Evolutionary conservation across 1,140 invertebrate species (phyloP).

Genomic region (Papilio machaon): DNA sequence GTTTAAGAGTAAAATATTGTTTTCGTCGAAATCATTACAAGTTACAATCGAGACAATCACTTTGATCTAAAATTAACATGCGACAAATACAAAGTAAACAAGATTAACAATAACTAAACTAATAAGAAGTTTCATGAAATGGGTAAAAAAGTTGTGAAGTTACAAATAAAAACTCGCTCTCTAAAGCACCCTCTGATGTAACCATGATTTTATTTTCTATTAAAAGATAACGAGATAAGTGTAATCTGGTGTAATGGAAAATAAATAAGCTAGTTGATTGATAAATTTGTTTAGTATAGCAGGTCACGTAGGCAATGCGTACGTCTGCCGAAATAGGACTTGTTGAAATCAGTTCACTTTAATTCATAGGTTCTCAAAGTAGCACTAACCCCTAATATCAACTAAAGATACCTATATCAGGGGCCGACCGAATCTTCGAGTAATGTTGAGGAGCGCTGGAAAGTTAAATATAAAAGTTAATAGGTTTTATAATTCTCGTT

Average conservation of each 20-base stretch:
- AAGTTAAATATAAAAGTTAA: neutral
- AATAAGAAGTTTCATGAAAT: too few relatives aligned
- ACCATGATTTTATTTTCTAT: neutral
- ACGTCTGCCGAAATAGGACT: conserved; percentile 49
- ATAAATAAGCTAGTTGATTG: conserved; percentile 12
- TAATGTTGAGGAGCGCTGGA: neutral
- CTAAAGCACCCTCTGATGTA: neutral
- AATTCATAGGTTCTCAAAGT: conserved; percentile 45
- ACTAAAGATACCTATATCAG: too few relatives aligned
- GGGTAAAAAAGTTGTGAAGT: too few relatives aligned
- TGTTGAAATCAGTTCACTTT: conserved; percentile 58
- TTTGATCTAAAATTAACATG: neutral
- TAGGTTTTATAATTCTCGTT: neutral
- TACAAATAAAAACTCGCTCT: too few relatives aligned
- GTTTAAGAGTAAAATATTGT: conserved; percentile 4
- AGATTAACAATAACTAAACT: too few relatives aligned
- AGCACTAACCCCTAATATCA: neutral
- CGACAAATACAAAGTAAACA: neutral
- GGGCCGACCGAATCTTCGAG: too few relatives aligned
- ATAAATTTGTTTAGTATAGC: conserved; percentile 27
- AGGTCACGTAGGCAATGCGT: conserved; percentile 34
- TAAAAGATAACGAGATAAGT: conserved; percentile 5
- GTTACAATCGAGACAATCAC: neutral
- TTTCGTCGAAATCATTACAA: neutral
- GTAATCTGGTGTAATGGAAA: conserved; percentile 12